phyloP scores from a whole-genome alignment of 1,140 invertebrate species.

The Bemisia tabaci region DNA sequence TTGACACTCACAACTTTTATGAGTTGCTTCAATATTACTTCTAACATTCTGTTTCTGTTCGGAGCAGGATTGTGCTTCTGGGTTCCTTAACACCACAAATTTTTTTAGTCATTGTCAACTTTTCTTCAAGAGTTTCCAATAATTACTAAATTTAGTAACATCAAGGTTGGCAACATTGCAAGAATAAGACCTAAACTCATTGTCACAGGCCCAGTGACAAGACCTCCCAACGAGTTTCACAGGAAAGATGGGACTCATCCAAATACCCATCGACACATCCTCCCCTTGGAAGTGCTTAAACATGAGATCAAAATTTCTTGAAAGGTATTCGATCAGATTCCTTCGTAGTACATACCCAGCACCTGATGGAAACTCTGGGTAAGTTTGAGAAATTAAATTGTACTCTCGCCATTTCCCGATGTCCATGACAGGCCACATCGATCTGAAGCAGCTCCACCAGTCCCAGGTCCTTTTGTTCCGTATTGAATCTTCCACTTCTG shows the following conservation, averaged over 20 bases:
- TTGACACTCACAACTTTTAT: too few relatives aligned
- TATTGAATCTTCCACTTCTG: not conserved
- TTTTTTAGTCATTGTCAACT: too few relatives aligned
- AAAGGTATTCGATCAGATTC: not conserved
- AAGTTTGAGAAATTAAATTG: not conserved
- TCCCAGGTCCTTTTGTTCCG: not conserved
- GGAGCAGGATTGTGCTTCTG: too few relatives aligned
- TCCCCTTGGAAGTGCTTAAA: conserved; percentile 2
- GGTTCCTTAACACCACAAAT: too few relatives aligned
- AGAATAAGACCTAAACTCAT: not conserved
- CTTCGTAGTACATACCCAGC: conserved; percentile 1
- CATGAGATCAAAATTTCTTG: not conserved
- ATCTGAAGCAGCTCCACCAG: conserved; percentile 8
- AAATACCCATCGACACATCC: conserved; percentile 6
- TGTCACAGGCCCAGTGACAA: conserved; percentile 4
- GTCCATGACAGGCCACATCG: not conserved
- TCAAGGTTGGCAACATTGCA: not conserved
- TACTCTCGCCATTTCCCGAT: conserved; percentile 7
- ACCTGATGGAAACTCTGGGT: conserved; percentile 4
- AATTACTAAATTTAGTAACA: not conserved
- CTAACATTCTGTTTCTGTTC: too few relatives aligned
- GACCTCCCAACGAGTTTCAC: not conserved
- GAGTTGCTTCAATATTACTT: too few relatives aligned
- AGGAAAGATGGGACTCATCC: not conserved
- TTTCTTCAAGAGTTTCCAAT: not conserved